Base-by-base conservation (phyloP, 1,140 invertebrate genomes). In the Drosophila suzukii region DNA sequence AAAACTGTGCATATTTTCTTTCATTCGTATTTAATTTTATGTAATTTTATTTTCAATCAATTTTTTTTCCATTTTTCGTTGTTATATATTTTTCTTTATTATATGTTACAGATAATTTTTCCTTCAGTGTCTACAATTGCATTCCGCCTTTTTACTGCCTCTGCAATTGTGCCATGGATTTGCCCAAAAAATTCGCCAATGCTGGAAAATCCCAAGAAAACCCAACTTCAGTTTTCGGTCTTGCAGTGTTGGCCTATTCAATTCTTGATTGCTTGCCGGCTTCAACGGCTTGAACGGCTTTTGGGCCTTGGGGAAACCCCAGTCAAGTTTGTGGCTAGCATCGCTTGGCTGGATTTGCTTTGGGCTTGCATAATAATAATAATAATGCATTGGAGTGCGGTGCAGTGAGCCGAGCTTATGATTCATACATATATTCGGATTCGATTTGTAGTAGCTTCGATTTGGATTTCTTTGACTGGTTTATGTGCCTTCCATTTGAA, bases 291-390 rank as follows among this genome's bases (percentile, higher is more conserved):
- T 4, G 24, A 24, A 50, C 32, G 8, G 71, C 51, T 60, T 49
- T 50, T 68, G 55, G 83, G 83, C 83, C 79, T 88, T 89, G 83
- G 83, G 83, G 72, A 88, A 88, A 88, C 79, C 83, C 83, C 84
- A 88, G 59, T 36, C 47, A 44, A 78, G 47, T 68, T 46, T 60
- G 55, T 30, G 51, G 50, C n/a, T 49, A 62, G 10, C 56, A 51
- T 20, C 51, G 50, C 44, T 43, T 66, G 53, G 15, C 15, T 72
- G 66, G 65, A 43, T 68, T 62, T 27, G 59, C 43, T 78, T 61
- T 58, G 58, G 75, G 59, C 70, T 86, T 86, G 82, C 84, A 83
- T 86, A 86, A 86, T 27, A 27, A 27, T 27, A 27, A 27, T 27
- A 27, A 4, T 68, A 85, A 72, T 88, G 82, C 82, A 75, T 15